Conservation (phyloP, 2,888 invertebrate genomes). For the Thymelicus sylvestris region DNA sequence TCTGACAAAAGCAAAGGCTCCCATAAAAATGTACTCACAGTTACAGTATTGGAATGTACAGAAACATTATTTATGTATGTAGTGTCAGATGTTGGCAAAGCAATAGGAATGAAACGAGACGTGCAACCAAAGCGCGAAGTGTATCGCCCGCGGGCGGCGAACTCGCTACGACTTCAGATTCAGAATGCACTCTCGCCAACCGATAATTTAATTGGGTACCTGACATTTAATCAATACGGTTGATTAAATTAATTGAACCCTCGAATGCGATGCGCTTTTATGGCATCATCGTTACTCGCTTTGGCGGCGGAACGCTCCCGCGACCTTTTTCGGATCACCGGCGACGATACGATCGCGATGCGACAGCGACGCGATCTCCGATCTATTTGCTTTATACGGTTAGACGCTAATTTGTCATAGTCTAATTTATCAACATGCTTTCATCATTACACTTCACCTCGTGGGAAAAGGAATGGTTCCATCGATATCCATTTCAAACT, state of each 20-base stretch:
- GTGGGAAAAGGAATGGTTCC: background rate
- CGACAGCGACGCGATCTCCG: constrained; percentile 27
- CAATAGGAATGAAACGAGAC: constrained; percentile 63
- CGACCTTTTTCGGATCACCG: constrained; percentile 37
- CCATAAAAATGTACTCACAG: constrained; percentile 37
- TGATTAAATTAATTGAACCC: constrained; percentile 78
- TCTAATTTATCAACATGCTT: constrained; percentile 17
- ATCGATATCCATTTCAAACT: background rate
- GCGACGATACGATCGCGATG: constrained; percentile 37
- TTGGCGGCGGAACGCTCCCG: constrained; percentile 49
- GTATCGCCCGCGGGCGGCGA: constrained; percentile 57
- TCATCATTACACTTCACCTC: constrained; percentile 12
- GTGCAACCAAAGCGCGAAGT: constrained; percentile 63
- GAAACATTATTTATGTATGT: constrained; percentile 58
- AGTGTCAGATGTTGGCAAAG: constrained; percentile 57
- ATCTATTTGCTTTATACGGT: constrained; percentile 32
- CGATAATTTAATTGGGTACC: constrained; percentile 79
- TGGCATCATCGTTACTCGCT: constrained; percentile 57
- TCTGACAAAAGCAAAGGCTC: constrained; percentile 29
- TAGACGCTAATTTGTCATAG: constrained; percentile 34
- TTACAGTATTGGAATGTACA: constrained; percentile 51
- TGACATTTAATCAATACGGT: constrained; percentile 80
- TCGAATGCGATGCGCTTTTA: constrained; percentile 72
- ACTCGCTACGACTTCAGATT: constrained; percentile 37
- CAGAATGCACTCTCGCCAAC: constrained; percentile 58